Evolutionary conservation across 1,140 invertebrate genomes (phyloP), one percentile per base, ranked within the genome.

Genomic region (Acyrthosiphon pisum): DNA sequence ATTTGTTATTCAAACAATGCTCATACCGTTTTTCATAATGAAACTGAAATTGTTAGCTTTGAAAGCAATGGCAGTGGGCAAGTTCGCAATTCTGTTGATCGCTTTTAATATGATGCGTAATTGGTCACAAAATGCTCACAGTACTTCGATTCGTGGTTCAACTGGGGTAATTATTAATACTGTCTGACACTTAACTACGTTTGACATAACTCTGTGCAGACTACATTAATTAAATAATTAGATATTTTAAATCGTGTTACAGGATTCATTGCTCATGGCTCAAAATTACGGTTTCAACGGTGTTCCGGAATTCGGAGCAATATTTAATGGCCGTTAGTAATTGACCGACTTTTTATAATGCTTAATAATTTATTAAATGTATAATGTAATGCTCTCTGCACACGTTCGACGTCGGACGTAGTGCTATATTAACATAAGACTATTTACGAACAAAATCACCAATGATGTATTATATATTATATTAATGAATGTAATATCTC

Each of bases 11-110:
- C 94, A 94, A 87, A 94, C 93, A 9, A 93, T 94, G 48, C 35
- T 94, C 20, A 94, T 94, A 76, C 94, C 94, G 2, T 53, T 94
- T 41, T 93, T 94, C 88, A 93, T 94, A n/a, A 88, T 94, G 81
- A 94, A 94, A 26, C 88, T 94, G 76, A 94, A 94, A 90, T 68
- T 94, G 94, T 68, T 94, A 50, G 94, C 94, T 44, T 41, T 94
- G 46, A 94, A 94, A 90, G 94, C 94, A 35, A 93, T 94, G 50
- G 56, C 93, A 41, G 46, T 94, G 26, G 94, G 94, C 22, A 94
- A 94, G 93, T 56, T 94, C 20, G 94, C 94, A 26, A 56, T 94
- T 50, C 20, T 94, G 41, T 87, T 94, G 20, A 93, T 94, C 30
- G 53, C 48, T 8, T 88, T 94, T 48, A 94, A 94, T 76, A 76